These are phyloP conservation scores for Trachelipus rathkii DNA, from an alignment of 1,140 invertebrate genomes.

Conservation along the genomic window DNA sequence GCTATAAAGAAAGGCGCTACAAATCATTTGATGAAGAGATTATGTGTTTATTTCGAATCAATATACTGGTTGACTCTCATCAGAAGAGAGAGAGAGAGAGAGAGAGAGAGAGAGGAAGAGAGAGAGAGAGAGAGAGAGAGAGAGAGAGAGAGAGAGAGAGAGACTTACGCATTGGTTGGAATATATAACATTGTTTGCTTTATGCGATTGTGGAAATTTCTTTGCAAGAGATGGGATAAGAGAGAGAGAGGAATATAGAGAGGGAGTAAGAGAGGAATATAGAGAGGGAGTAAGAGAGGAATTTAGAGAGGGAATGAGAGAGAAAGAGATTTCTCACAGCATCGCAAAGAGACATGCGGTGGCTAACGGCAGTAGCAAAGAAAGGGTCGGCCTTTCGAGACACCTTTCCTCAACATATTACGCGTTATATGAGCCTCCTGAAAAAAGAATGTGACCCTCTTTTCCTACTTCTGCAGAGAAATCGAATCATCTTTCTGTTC, in stretches of 20 bases:
- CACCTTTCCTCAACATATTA: background rate
- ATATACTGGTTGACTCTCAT: no score
- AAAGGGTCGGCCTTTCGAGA: background rate
- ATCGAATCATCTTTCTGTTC: no score
- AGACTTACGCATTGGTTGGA: no score
- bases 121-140: background rate
- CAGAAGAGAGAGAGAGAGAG: background rate
- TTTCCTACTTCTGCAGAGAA: no score
- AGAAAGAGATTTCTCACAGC: background rate
- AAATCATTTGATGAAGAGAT: no score
- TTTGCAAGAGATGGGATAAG: background rate
- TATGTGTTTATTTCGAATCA: no score
- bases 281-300: background rate
- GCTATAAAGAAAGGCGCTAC: no score
- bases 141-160: conserved; percentile 3
- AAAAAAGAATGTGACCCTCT: no score
- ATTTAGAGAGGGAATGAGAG: no score
- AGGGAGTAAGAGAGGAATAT: background rate
- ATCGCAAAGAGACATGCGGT: background rate
- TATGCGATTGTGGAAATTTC: no score
- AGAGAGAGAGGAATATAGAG: background rate
- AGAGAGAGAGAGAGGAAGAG: background rate
- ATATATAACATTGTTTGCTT: no score
- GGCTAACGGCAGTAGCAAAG: conserved; percentile 2
- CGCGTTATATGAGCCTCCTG: background rate